Base-by-base conservation (phyloP, 1,140 invertebrate genomes). In the Capitella teleta region DNA sequence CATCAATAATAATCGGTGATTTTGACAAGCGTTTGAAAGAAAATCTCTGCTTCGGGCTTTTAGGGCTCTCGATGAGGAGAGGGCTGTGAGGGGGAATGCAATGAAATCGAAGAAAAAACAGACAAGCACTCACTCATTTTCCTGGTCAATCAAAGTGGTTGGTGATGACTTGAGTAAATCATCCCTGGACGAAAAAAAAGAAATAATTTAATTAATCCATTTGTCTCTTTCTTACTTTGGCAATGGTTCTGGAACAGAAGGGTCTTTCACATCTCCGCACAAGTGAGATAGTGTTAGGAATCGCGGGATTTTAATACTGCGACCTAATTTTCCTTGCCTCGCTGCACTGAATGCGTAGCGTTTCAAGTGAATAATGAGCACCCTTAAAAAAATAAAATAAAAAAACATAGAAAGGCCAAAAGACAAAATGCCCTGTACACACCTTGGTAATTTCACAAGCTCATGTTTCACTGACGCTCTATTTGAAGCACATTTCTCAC, bases 341-440 rank as follows among this genome's bases (percentile, higher is more conserved):
- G 56, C n/a, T 16, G 50, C 51, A 41, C 60, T 56, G 44, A 60
- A 67, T 18, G 54, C 54, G 48, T 68, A 66, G 3, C 66, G 46
- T 52, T 67, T 67, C 12, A 69, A 47, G 50, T 69, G 65, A n/a
- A 69, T 43, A 14, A 69, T 61, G 21, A 69, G 51, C 5, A 69
- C 57, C 40, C 66, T 51, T 26, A 45, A 45, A 49, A 8, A 44
- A 45, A 28, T 10, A 45, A 10, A 21, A 44, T 18, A 23, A 44
- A 5, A 19, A 19, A 44, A 28, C 21, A 44, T 4, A 2, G 12
- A 0, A 44, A 44, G 8, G 25, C 24, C 42, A 8, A 5, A n/a
- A 23, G 28, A n/a, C 42, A 44, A 26, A 8, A 23, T n/a, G 8
- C 18, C 16, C 21, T 25, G 18, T 41, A 28, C 25, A 36, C 51